phyloP scores from a whole-genome alignment of 1,140 invertebrate species.

The Tetranychus urticae region DNA sequence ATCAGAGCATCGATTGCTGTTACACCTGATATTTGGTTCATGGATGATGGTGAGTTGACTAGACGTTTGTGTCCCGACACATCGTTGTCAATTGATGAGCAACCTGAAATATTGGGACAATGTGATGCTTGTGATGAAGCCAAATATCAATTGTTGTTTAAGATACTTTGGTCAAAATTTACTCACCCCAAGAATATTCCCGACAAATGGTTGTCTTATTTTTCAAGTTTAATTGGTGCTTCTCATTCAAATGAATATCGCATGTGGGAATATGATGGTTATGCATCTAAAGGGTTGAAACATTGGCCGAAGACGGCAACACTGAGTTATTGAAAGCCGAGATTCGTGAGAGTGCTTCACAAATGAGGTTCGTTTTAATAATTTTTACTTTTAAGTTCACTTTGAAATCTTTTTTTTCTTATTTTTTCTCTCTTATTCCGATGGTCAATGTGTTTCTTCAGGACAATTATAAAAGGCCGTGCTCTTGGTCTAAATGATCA shows the following conservation, averaged over 20 bases:
- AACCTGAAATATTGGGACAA: constrained; percentile 34
- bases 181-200: constrained; percentile 56
- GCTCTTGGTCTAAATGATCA: constrained; percentile 35
- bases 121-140: constrained; percentile 80
- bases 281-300: constrained; percentile 70
- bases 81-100: constrained; percentile 25
- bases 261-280: constrained; percentile 77
- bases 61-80: constrained; percentile 55
- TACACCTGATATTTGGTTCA: constrained; percentile 52
- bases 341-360: constrained; percentile 39
- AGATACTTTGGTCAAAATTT: constrained; percentile 78
- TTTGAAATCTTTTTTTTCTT: not conserved
- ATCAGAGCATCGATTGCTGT: constrained; percentile 68
- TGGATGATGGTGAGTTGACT: constrained; percentile 59
- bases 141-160: constrained; percentile 67
- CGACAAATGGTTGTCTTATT: constrained; percentile 49
- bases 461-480: constrained; percentile 74
- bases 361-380: constrained; percentile 1
- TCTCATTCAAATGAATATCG: constrained; percentile 69
- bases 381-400: not conserved
- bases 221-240: constrained; percentile 90
- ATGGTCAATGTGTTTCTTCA: not conserved
- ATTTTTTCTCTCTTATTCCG: too few species aligned
- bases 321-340: constrained; percentile 70
- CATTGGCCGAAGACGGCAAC: constrained; percentile 80